phyloP scores from a whole-genome alignment of 2,113 vertebrate genomes.

The Bubo blakistoni region DNA sequence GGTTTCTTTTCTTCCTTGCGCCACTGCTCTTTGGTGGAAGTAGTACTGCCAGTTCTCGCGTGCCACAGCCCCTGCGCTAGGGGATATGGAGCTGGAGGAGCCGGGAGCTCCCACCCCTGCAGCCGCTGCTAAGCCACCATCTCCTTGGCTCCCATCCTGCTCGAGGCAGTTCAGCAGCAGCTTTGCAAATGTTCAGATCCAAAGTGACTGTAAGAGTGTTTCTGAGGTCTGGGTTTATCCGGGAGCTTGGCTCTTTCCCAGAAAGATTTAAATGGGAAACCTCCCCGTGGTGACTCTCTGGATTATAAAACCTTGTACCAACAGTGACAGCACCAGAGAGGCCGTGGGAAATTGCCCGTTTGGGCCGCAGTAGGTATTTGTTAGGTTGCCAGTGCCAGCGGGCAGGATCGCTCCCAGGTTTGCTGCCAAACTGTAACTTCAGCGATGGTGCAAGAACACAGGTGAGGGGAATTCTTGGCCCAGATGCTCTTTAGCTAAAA shows the following conservation, averaged over 20 bases:
- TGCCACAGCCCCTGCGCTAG: background rate
- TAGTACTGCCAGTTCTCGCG: background rate
- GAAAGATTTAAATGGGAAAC: background rate
- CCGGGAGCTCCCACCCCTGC: background rate
- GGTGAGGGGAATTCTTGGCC: background rate
- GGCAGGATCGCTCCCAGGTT: background rate
- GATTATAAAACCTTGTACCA: background rate
- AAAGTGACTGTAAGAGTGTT: background rate
- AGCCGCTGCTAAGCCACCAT: background rate
- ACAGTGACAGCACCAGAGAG: background rate
- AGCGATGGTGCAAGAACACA: background rate
- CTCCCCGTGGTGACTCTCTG: background rate
- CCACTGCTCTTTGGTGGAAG: background rate
- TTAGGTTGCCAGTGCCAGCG: background rate
- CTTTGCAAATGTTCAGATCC: background rate
- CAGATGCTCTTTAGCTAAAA: background rate
- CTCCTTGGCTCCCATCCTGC: background rate
- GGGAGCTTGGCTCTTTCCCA: background rate
- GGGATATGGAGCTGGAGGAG: background rate
- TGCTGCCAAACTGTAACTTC: background rate
- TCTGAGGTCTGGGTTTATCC: background rate
- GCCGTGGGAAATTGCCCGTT: background rate
- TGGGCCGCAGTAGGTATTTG: background rate
- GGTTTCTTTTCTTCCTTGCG: background rate
- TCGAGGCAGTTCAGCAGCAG: background rate